These are phyloP conservation scores for Raja brachyura DNA, from an alignment of 2,113 vertebrate genomes.

Conservation along the genomic window DNA sequence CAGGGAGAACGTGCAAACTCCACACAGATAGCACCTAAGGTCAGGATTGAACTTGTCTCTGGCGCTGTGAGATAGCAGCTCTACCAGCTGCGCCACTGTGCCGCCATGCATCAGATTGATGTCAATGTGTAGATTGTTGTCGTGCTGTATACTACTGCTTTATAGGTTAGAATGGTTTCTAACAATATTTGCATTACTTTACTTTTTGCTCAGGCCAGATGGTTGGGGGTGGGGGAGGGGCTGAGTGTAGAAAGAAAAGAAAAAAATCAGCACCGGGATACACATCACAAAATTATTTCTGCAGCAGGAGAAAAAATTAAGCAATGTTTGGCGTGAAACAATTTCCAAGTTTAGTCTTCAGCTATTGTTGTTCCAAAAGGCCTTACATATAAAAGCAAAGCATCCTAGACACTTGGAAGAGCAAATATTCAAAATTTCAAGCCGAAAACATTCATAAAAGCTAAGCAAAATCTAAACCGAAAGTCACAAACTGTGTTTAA, in stretches of 20 bases:
- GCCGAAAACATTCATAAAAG: background rate
- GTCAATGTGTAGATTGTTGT: too few relatives aligned
- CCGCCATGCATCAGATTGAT: too few relatives aligned
- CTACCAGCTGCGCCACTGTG: too few relatives aligned
- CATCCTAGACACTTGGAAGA: background rate
- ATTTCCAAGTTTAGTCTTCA: background rate
- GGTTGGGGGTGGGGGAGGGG: too few relatives aligned
- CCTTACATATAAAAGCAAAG: background rate
- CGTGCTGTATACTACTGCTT: too few relatives aligned
- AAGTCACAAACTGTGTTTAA: background rate
- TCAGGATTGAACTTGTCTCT: too few relatives aligned
- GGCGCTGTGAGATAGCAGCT: too few relatives aligned
- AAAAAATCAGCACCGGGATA: too few relatives aligned
- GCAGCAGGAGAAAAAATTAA: background rate
- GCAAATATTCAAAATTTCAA: background rate
- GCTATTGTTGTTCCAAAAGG: background rate
- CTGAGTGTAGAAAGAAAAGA: background rate
- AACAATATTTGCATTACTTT: background rate
- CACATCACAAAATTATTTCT: background rate
- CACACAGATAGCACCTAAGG: too few relatives aligned
- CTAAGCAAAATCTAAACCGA: background rate
- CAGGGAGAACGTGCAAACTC: too few relatives aligned
- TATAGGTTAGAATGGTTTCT: background rate
- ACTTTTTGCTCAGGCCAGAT: background rate
- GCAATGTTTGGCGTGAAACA: background rate